These are phyloP conservation scores for Rousettus leschenaultii DNA, from an alignment of 2,113 vertebrate genomes.

Conservation along the genomic window DNA sequence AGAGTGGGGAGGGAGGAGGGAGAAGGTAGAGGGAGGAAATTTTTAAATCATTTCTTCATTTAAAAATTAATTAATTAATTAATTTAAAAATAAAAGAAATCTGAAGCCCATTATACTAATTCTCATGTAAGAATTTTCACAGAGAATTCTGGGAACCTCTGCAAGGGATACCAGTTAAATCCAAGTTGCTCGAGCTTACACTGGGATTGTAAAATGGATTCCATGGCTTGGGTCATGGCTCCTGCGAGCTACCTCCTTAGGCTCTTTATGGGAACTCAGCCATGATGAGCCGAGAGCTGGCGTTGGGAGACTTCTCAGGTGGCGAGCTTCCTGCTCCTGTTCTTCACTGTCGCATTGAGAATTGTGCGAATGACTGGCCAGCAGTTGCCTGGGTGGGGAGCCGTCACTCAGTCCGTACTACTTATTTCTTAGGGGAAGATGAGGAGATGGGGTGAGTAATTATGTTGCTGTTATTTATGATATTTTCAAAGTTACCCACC, in stretches of 20 bases:
- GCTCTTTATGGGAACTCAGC: not conserved
- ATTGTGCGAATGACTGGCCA: not conserved
- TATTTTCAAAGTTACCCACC: not conserved
- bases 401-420: not conserved
- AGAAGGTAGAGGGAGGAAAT: no score
- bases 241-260: not conserved
- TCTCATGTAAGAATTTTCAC: not conserved
- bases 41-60: no score
- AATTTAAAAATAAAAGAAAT: not conserved
- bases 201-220: not conserved
- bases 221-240: not conserved
- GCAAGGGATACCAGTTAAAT: not conserved
- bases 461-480: not conserved
- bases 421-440: not conserved
- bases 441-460: not conserved
- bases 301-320: not conserved
- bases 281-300: not conserved
- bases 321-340: not conserved
- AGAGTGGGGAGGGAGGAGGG: no score
- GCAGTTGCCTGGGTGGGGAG: not conserved
- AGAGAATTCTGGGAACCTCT: not conserved
- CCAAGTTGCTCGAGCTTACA: not conserved
- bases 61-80: no score
- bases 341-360: not conserved
- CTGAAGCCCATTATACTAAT: not conserved